Evolutionary conservation across 2,113 vertebrate genomes (phyloP).

Genomic region (Sardina pilchardus): DNA sequence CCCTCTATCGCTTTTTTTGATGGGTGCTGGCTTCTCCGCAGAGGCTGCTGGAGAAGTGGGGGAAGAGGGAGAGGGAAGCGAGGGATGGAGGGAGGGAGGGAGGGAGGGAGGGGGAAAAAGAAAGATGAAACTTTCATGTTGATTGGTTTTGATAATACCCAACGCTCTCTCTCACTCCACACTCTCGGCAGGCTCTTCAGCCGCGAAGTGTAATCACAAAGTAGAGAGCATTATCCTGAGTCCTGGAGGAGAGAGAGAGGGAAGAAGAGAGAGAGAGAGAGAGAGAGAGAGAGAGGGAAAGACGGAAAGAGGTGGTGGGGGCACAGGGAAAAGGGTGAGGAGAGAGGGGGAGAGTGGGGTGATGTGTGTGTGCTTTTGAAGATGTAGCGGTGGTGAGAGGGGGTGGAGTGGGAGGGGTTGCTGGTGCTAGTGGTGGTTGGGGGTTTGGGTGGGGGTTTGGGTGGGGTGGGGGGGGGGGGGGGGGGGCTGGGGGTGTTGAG

Average conservation of each 20-base stretch:
- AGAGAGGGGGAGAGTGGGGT: background rate
- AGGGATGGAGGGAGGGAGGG: background rate
- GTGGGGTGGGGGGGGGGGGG: conserved; percentile 14
- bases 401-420: background rate
- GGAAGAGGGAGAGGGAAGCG: background rate
- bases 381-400: conserved; percentile 33
- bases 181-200: conserved; percentile 41
- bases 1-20: background rate
- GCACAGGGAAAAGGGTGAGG: background rate
- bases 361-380: conserved; percentile 44
- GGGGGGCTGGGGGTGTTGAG: conserved; percentile 16
- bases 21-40: background rate
- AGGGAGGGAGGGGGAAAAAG: conserved; percentile 18
- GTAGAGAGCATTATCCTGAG: conserved; percentile 49
- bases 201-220: conserved; percentile 54
- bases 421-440: background rate
- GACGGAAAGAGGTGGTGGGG: background rate
- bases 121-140: conserved; percentile 49
- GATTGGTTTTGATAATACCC: conserved; percentile 54
- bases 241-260: conserved; percentile 31
- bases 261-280: background rate
- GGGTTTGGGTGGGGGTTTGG: background rate
- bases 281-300: conserved; percentile 6
- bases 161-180: conserved; percentile 29
- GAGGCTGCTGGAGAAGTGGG: background rate